Evolutionary conservation across 2,888 invertebrate genomes (phyloP), one percentile per base, ranked within the genome.

Genomic region (Calliopum simillimum): DNA sequence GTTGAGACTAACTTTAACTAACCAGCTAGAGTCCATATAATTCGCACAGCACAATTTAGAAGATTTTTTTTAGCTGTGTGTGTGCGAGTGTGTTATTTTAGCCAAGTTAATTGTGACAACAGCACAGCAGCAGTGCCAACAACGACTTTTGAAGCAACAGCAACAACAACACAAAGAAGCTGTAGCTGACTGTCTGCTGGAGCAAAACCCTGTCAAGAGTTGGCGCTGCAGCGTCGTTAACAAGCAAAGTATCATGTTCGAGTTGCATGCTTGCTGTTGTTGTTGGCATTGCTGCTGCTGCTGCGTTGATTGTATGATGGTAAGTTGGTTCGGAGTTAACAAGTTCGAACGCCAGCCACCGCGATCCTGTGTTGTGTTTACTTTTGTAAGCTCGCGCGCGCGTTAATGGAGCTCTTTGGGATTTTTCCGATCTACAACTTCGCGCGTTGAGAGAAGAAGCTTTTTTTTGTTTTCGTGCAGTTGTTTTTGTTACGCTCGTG

Each of bases 1-100:
- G 78, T 80, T 79, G 79, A 80, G 58, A 67, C 59, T 21, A 25
- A 47, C 5, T 59, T 67, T 47, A 41, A 67, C 49, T 33, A 23
- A 59, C 67, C 67, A 59, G 47, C 58, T 25, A 67, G 67, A 59
- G 67, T 56, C 23, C 53, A 23, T 25, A 12, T 59, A 21, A 64
- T 44, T 43, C 65, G 55, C 56, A 21, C 65, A 65, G 44, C 56
- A 55, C 65, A 56, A 21, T 67, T 67, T 47, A 69, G 63, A 64
- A 69, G 69, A 69, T 56, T 68, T 56, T 12, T 46, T 47, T 14
- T 41, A 25, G 23, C 13, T 56, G 6, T 66, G 70, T 72, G 70
- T 53, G 67, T 71, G 68, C 14, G 64, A 19, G 46, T 21, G n/a
- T 51, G 41, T 6, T 55, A 43, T 62, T 49, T 53, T 25, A 53